Percentiles rank a stretch among this genome's conserved stretches.
Conservation (phyloP, 2,888 invertebrate species). For the Horisme vitalbata region DNA sequence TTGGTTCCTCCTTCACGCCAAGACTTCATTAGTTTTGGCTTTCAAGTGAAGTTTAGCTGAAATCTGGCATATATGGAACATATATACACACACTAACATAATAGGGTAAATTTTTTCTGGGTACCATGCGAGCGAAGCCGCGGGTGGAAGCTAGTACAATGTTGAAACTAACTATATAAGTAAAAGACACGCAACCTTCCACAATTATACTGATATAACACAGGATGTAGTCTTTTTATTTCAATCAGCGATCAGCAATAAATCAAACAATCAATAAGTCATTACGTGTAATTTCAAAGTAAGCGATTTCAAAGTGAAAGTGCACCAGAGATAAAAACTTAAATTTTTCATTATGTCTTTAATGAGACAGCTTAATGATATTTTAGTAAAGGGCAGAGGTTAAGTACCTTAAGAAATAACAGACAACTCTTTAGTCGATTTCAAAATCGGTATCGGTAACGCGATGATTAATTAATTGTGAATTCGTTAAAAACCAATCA, state of each 20-base stretch:
- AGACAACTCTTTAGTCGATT: slow-evolving; percentile 14
- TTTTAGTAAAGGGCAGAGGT: slow-evolving; percentile 40
- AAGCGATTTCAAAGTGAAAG: slow-evolving; percentile 57
- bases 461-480: not conserved
- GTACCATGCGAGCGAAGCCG: too few relatives aligned
- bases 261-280: slow-evolving; percentile 15
- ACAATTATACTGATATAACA: not conserved
- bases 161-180: too few relatives aligned
- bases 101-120: too few relatives aligned
- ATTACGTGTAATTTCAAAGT: slow-evolving; percentile 30
- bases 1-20: too few relatives aligned
- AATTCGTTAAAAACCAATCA: too few relatives aligned
- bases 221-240: slow-evolving; percentile 12
- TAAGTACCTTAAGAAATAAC: slow-evolving; percentile 28
- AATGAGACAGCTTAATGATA: slow-evolving; percentile 56
- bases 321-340: slow-evolving; percentile 40
- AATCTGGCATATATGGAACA: too few relatives aligned
- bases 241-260: slow-evolving; percentile 17
- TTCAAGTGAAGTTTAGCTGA: too few relatives aligned
- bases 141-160: too few relatives aligned
- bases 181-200: not conserved
- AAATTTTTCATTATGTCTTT: slow-evolving; percentile 54
- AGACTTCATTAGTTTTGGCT: too few relatives aligned
- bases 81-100: too few relatives aligned
- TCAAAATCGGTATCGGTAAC: slow-evolving; percentile 7